phyloP scores from a whole-genome alignment of 2,113 vertebrate genomes.

The Psettodes erumei region DNA sequence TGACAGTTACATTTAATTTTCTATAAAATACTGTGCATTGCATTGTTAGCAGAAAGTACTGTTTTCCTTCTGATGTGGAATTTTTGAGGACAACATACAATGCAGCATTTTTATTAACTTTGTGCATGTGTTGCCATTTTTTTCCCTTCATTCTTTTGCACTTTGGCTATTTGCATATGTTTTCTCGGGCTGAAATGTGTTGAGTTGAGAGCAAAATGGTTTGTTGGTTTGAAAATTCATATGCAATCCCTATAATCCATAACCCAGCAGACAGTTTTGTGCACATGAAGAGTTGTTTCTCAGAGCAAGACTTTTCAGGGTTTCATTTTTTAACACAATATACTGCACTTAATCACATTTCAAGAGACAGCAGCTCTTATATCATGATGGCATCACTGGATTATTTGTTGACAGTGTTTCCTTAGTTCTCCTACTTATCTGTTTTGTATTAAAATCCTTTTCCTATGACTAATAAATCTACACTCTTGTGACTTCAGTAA shows the following conservation, averaged over 20 bases:
- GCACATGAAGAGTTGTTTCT: not conserved
- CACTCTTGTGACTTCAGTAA: slow-evolving; percentile 5
- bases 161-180: no score
- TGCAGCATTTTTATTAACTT: no score
- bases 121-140: no score
- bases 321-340: not conserved
- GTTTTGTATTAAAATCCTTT: slow-evolving; percentile 4
- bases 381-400: not conserved
- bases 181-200: not conserved
- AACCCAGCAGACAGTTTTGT: not conserved
- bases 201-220: not conserved
- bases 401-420: not conserved
- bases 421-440: not conserved
- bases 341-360: not conserved
- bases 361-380: not conserved
- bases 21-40: not conserved
- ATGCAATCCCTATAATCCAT: not conserved
- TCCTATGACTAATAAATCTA: slow-evolving; percentile 18
- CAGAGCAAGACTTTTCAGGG: not conserved
- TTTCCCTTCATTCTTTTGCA: no score
- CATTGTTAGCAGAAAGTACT: no score
- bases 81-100: no score
- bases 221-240: not conserved
- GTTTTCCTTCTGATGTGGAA: no score
- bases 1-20: not conserved